Percentiles rank a stretch among this genome's conserved stretches.
Conservation (phyloP, 2,888 invertebrate genomes). For the Halocaridina rubra region DNA sequence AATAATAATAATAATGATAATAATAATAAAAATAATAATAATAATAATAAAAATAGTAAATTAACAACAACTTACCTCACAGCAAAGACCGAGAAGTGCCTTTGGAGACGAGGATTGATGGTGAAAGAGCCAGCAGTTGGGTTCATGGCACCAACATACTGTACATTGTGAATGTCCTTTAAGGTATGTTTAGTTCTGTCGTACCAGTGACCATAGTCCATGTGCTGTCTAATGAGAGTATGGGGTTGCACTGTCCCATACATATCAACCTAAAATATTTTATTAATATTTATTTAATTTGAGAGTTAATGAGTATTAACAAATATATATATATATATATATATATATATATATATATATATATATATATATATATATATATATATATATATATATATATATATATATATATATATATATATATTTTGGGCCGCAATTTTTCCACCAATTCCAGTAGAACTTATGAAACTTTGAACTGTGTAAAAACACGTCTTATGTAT, state of each 20-base stretch:
- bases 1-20: neutral
- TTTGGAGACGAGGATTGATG: conserved; percentile 91
- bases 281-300: too few relatives aligned
- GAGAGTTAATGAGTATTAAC: too few relatives aligned
- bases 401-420: conserved; percentile 27
- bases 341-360: conserved; percentile 14
- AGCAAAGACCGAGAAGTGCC: conserved; percentile 90
- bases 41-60: neutral
- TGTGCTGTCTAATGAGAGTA: conserved; percentile 92
- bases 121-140: conserved; percentile 97
- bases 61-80: conserved; percentile 73
- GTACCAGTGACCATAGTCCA: conserved; percentile 96
- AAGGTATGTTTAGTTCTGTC: conserved; percentile 87
- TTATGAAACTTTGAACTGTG: too few relatives aligned
- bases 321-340: neutral
- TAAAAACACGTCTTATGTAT: too few relatives aligned
- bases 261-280: conserved; percentile 83
- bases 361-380: neutral
- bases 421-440: too few relatives aligned
- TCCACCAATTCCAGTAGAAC: too few relatives aligned
- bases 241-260: conserved; percentile 98
- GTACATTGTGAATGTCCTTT: conserved; percentile 96
- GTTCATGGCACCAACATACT: conserved; percentile 97
- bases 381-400: conserved; percentile 28
- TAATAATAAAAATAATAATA: neutral